phyloP scores from a whole-genome alignment of 1,140 invertebrate species.

The Metopolophium dirhodum region DNA sequence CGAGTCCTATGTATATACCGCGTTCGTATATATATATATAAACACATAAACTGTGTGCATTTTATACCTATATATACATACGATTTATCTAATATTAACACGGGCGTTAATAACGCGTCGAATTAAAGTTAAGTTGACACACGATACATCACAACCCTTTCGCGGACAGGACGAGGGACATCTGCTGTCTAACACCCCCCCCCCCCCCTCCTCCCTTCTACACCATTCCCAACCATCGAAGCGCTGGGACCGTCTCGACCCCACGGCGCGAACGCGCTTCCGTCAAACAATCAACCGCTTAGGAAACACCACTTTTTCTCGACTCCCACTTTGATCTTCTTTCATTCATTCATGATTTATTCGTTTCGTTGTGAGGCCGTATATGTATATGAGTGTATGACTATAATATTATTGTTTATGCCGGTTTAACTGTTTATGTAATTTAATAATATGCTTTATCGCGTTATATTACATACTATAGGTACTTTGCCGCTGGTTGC shows the following conservation, averaged over 20 bases:
- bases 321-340: slow-evolving; percentile 35
- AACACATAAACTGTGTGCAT: not conserved
- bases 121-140: slow-evolving; percentile 57
- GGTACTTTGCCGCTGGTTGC: not conserved
- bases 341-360: slow-evolving; percentile 19
- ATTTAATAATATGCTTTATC: not conserved
- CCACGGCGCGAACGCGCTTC: not conserved
- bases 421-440: not conserved
- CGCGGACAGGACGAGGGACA: not conserved
- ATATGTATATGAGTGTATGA: not conserved
- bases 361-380: not conserved
- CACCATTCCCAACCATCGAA: not conserved
- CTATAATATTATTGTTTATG: not conserved
- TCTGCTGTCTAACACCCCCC: not conserved
- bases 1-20: not conserved
- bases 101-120: slow-evolving; percentile 53
- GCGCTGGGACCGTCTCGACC: not conserved
- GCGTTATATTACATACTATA: not conserved
- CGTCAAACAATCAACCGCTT: slow-evolving; percentile 30
- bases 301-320: not conserved
- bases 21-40: not conserved
- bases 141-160: slow-evolving; percentile 57
- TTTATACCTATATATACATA: slow-evolving; percentile 6
- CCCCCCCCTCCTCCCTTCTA: not conserved
- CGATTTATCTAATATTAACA: not conserved